Evolutionary conservation across 2,797 vertebrate genomes (phyloP), one percentile per base, ranked within the genome.

Genomic region (Enteromius viviparus): DNA sequence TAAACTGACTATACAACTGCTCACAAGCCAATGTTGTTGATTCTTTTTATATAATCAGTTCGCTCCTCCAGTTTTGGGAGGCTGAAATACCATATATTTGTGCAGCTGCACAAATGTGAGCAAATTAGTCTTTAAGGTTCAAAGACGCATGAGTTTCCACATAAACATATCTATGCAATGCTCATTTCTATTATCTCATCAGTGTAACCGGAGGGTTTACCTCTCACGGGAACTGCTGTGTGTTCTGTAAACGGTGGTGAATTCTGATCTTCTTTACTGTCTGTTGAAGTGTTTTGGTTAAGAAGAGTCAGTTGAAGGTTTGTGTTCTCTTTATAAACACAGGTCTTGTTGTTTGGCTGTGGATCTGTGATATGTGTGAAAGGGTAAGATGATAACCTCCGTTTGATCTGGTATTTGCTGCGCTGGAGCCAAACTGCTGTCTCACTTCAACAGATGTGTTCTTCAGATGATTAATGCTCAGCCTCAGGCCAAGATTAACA

Each of bases 401-500:
- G 32, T 86, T 87, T 86, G 82, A 86, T 86, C 78, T 85, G 76
- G 29, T 53, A 86, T 82, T 80, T 68, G 21, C 34, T 40, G 55
- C 23, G 69, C 78, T 80, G 66, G 70, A 85, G 75, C 84, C 84
- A 80, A 58, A 76, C 74, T 77, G 55, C 66, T 82, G 62, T 81
- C 85, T 82, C 72, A 78, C 34, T 42, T 21, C 34, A 80, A 75
- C 87, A 89, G 84, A 84, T 87, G 86, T 77, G 21, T 32, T 72
- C 83, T 47, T 86, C 64, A 80, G 77, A 85, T 82, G 81, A 83
- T 88, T 85, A 85, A 88, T 84, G 81, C 58, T 74, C 83, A 68
- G 74, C 83, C 84, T 84, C 40, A 10, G 78, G 85, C 78, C 12
- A 78, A 55, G 47, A 71, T 75, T 64, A 49, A 49, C 11, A 42